Percentiles rank a stretch among this genome's conserved stretches.
Evolutionary conservation across 2,888 invertebrate genomes (phyloP).

Genomic region (Lycophotia porphyrea): DNA sequence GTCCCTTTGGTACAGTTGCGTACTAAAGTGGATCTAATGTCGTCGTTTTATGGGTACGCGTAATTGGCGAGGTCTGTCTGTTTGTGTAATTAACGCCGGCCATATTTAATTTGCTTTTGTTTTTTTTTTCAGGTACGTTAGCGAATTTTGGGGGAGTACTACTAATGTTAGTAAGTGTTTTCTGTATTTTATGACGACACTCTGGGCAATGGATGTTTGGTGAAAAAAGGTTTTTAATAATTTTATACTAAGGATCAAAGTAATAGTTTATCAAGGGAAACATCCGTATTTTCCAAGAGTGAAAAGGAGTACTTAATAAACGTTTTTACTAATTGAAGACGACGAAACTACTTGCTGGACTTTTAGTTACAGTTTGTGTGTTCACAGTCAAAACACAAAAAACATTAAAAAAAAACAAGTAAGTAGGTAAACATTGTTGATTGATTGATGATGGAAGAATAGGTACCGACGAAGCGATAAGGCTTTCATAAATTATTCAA

Average conservation of each 20-base stretch:
- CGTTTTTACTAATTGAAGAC: too few species aligned
- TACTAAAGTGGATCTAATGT: constrained; percentile 76
- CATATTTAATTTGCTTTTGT: constrained; percentile 71
- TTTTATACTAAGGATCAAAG: not conserved
- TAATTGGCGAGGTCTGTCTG: constrained; percentile 69
- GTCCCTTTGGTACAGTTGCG: constrained; percentile 71
- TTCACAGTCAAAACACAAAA: too few species aligned
- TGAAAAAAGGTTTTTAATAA: not conserved
- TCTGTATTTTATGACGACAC: constrained; percentile 41
- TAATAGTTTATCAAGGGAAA: not conserved
- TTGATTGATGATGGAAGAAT: too few species aligned
- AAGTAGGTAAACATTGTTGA: too few species aligned
- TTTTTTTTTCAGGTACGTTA: constrained; percentile 84
- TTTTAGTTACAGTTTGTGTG: too few species aligned
- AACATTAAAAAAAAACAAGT: too few species aligned
- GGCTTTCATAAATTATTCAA: not conserved
- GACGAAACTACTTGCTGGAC: too few species aligned
- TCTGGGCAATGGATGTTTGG: constrained; percentile 3
- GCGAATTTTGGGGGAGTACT: constrained; percentile 48
- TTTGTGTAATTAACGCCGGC: constrained; percentile 77
- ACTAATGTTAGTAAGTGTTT: constrained; percentile 59
- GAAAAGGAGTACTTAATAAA: too few species aligned
- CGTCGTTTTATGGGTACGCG: constrained; percentile 82
- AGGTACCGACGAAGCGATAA: not conserved
- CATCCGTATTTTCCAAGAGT: not conserved